These are phyloP conservation scores for Papilio polytes DNA, from an alignment of 1,140 invertebrate genomes.

Conservation along the genomic window DNA sequence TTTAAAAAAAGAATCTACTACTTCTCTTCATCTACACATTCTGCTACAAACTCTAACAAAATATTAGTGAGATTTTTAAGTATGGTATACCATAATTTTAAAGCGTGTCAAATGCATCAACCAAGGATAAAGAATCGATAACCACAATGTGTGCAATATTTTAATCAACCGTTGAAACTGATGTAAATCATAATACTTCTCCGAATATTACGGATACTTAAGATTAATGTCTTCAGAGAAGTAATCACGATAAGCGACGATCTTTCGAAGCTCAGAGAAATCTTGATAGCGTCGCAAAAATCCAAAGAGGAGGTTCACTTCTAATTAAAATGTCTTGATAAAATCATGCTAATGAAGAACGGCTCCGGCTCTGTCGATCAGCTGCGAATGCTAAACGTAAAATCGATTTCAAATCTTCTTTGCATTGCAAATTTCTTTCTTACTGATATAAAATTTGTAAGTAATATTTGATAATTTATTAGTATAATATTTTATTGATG, in stretches of 20 bases:
- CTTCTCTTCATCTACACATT: too few relatives aligned
- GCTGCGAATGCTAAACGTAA: conserved; percentile 64
- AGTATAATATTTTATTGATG: too few relatives aligned
- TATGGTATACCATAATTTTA: too few relatives aligned
- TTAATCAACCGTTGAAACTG: neutral
- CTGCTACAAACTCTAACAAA: too few relatives aligned
- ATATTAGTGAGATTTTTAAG: too few relatives aligned
- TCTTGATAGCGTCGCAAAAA: conserved; percentile 74
- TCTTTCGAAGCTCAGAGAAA: conserved; percentile 62
- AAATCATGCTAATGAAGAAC: conserved; percentile 81
- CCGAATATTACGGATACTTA: conserved; percentile 41
- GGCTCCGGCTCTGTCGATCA: conserved; percentile 71
- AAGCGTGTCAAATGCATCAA: neutral
- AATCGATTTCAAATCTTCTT: conserved; percentile 79
- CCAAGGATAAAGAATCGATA: neutral
- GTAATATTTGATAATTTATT: conserved; percentile 10
- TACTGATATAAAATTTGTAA: conserved; percentile 19
- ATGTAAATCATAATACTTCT: conserved; percentile 13
- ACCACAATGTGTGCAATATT: neutral
- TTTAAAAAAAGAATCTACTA: too few relatives aligned
- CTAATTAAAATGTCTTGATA: conserved; percentile 80
- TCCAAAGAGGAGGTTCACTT: conserved; percentile 71
- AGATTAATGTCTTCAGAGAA: conserved; percentile 58
- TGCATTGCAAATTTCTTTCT: conserved; percentile 41
- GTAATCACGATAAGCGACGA: conserved; percentile 51